Conservation (phyloP, 2,113 vertebrate species). For the Grammomys dolichurus region DNA sequence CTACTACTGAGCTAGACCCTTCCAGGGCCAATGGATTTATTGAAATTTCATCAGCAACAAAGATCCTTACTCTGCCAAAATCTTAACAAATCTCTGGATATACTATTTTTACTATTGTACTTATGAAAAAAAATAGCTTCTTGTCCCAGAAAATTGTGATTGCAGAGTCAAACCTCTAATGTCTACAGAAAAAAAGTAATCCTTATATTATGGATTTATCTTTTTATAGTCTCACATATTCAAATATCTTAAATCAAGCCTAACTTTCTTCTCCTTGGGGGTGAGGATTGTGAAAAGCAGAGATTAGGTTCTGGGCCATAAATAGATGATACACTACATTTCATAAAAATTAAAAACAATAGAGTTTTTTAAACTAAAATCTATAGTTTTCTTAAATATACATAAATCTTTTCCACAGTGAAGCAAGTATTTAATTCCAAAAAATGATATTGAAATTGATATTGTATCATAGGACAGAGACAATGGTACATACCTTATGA, state of each 20-base stretch:
- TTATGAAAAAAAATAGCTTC: neutral
- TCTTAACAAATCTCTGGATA: neutral
- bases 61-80: neutral
- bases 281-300: neutral
- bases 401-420: neutral
- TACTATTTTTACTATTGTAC: neutral
- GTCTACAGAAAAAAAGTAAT: neutral
- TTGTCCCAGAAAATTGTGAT: neutral
- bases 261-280: neutral
- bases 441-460: neutral
- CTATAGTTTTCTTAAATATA: conserved; percentile 1
- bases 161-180: neutral
- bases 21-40: neutral
- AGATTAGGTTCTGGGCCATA: neutral
- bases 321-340: neutral
- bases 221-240: neutral
- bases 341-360: neutral
- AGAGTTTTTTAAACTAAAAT: conserved; percentile 21
- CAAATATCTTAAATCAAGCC: conserved; percentile 33
- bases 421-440: conserved; percentile 23
- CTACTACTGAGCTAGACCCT: neutral
- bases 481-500: neutral
- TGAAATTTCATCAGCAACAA: neutral
- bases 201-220: neutral
- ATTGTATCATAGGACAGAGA: neutral